Evolutionary conservation across 2,797 vertebrate species (phyloP), one percentile per base, ranked within the genome.

Genomic region (Trachops cirrhosus): DNA sequence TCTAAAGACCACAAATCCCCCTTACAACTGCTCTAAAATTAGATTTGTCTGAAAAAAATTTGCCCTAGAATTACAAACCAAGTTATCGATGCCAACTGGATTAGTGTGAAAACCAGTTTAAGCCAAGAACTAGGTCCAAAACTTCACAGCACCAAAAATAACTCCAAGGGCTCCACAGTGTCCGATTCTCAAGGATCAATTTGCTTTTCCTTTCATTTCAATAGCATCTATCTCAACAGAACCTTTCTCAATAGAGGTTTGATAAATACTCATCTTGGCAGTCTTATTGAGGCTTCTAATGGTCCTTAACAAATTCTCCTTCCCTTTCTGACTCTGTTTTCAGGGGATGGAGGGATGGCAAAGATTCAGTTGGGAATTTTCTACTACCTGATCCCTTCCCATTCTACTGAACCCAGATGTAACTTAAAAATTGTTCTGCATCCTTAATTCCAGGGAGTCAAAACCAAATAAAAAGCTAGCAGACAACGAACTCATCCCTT

Each of bases 21-120:
- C 59, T 82, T 12, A 50, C n/a, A 87, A 95, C 74, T 79, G 82
- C 48, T 96, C 74, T 89, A 95, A 96, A 96, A 78, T 93, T 80
- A 89, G 19, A 89, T 83, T 80, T 89, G 22, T 62, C 46, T 54
- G 24, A 86, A 84, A 70, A 59, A 70, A 59, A 29, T 34, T 75
- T 93, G 46, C 24, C 70, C 73, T 89, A 91, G 67, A 88, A 91
- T 89, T 77, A 79, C 62, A 91, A 91, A 93, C 29, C 78, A 75
- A 94, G 70, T 9, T 39, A 77, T 89, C 84, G 78, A 15, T 50
- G 75, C 4, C 75, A 96, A 82, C 19, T 82, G 41, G 19, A 62
- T 85, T 62, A 95, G 15, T 91, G 46, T 73, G 15, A 89, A 92
- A 97, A 94, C 16, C 64, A 7, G 9, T 19, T 79, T 95, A 92